Conservation (phyloP, 35 echinoderm and acorn worm genomes). For the Apostichopus parvimensis region DNA sequence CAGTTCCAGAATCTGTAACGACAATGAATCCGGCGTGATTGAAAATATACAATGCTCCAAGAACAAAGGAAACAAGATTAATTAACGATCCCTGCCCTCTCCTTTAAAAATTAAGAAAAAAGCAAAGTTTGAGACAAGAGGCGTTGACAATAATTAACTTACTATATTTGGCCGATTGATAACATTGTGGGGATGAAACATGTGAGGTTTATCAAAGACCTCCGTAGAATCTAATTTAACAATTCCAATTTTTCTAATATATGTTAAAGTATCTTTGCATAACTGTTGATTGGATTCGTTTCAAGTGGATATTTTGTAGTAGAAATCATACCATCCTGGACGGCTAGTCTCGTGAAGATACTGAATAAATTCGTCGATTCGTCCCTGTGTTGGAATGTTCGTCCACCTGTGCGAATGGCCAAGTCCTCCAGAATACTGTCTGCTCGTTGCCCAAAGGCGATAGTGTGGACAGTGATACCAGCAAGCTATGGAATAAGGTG, state of each 20-base stretch:
- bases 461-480: constrained; percentile 57
- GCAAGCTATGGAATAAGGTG: background rate
- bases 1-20: background rate
- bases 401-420: constrained; percentile 46
- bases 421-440: constrained; percentile 29
- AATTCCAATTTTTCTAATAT: background rate
- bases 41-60: no score
- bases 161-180: no score
- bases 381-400: constrained; percentile 36
- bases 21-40: no score
- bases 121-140: no score
- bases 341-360: constrained; percentile 21
- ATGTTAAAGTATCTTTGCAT: background rate
- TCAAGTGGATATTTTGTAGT: no score
- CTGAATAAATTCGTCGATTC: constrained; percentile 13
- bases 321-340: constrained; percentile 15
- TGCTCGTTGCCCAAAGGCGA: constrained; percentile 55
- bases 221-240: background rate
- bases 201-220: no score
- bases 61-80: no score
- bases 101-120: no score
- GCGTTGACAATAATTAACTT: no score
- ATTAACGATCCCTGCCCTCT: no score
- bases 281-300: no score
- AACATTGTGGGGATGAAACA: no score